A percentile compares a stretch with the other conserved stretches of the same genome.
Evolutionary conservation across 2,888 invertebrate species (phyloP).

Genomic region (Thecophora atra): DNA sequence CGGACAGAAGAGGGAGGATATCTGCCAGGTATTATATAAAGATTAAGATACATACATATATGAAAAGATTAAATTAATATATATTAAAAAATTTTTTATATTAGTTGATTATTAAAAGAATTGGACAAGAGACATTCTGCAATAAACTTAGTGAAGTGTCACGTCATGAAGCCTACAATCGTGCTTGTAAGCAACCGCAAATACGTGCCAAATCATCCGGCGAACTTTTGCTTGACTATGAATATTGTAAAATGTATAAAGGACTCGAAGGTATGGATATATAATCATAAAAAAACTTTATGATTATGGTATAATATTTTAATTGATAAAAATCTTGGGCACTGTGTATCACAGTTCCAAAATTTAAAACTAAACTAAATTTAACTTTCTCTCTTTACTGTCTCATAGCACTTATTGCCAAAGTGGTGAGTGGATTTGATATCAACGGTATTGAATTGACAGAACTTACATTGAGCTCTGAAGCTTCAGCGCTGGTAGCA

Average conservation of each 20-base stretch:
- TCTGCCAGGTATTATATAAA: slow-evolving; percentile 74
- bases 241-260: slow-evolving; percentile 93
- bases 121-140: slow-evolving; percentile 88
- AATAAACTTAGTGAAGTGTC: slow-evolving; percentile 87
- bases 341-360: too few relatives aligned
- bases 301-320: too few relatives aligned
- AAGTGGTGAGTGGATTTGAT: slow-evolving; percentile 68
- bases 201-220: slow-evolving; percentile 77
- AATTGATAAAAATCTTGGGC: too few relatives aligned
- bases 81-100: slow-evolving; percentile 23
- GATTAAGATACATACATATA: too few relatives aligned
- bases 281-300: too few relatives aligned
- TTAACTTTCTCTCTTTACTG: slow-evolving; percentile 48
- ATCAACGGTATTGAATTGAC: slow-evolving; percentile 68
- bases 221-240: slow-evolving; percentile 91
- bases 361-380: neutral
- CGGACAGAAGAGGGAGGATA: slow-evolving; percentile 78
- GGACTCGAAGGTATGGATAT: slow-evolving; percentile 69
- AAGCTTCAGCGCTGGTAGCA: slow-evolving; percentile 63
- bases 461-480: slow-evolving; percentile 65
- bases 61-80: too few relatives aligned
- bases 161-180: slow-evolving; percentile 89
- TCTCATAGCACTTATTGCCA: slow-evolving; percentile 67
- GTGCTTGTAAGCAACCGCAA: slow-evolving; percentile 94
- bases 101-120: slow-evolving; percentile 82